Percentiles rank a stretch among this genome's conserved stretches.
Evolutionary conservation across 2,888 invertebrate genomes (phyloP).

Genomic region (Acanthosepion lycidas): DNA sequence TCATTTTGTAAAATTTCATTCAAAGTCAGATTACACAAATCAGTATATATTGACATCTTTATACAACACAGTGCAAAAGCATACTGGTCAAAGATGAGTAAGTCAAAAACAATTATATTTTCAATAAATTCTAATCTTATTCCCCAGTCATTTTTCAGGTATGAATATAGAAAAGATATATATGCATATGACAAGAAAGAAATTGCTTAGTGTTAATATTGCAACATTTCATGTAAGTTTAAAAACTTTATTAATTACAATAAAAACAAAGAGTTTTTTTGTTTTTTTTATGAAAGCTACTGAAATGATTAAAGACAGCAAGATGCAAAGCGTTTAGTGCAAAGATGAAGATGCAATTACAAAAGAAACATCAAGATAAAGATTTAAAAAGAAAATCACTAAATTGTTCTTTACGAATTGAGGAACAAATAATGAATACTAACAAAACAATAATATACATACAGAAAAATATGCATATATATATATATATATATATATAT

Average conservation of each 20-base stretch:
- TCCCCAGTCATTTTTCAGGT: too few relatives aligned
- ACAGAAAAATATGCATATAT: background rate
- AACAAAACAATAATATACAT: background rate
- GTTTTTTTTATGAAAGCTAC: too few relatives aligned
- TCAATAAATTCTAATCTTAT: too few relatives aligned
- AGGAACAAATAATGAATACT: background rate
- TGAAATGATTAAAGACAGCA: background rate
- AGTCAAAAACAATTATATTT: too few relatives aligned
- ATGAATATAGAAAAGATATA: background rate
- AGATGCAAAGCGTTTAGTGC: background rate
- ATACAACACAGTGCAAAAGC: too few relatives aligned
- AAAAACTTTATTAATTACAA: background rate
- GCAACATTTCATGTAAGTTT: background rate
- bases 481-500: background rate
- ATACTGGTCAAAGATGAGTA: too few relatives aligned
- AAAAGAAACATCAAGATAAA: background rate
- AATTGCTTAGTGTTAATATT: background rate
- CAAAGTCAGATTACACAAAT: background rate
- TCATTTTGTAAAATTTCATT: too few relatives aligned
- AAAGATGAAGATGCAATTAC: background rate
- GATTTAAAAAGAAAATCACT: background rate
- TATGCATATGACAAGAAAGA: background rate
- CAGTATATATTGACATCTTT: too few relatives aligned
- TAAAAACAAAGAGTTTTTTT: background rate
- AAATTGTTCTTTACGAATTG: background rate